Base-by-base conservation (phyloP, 2,797 vertebrate species). In the Poeciliopsis presidionis region DNA sequence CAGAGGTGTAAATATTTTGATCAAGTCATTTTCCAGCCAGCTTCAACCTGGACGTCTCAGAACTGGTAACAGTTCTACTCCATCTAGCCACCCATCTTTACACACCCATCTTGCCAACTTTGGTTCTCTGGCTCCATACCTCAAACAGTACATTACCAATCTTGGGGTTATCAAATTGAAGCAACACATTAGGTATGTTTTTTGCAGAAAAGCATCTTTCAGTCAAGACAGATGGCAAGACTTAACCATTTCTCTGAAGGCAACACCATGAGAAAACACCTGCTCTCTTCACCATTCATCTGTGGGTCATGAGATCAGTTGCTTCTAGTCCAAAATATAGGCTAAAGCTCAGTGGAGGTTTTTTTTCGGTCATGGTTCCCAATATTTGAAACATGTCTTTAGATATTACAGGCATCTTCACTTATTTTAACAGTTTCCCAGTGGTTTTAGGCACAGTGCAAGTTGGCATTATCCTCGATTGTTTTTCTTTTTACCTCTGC, bases 341-440 rank as follows among this genome's bases (percentile, higher is more conserved):
- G 41, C 39, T 70, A n/a, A 7, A 46, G 25, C 43, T 46, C 7
- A 71, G 14, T 16, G 43, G 41, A 45, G 41, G 25, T 25, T 70
- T 70, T 43, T 18, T 46, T 46, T 49, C 22, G 1, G n/a, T 45
- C 12, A 14, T 45, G 41, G 39, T 45, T n/a, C 25, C 41, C 43
- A 71, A 71, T 28, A 43, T 71, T 71, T 71, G 39, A 45, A 71
- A 28, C 43, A 71, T 28, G 41, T 45, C 43, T 71, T 71, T 28
- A 46, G 28, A 70, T 28, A 43, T 43, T 25, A 69, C 9, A 70
- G 41, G 22, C 67, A 70, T n/a, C 39, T 45, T 70, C 25, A 70
- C 22, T 14, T 46, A 1, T 36, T 45, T 45, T 45, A n/a, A 16
- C n/a, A 36, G 7, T 16, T 71, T 46, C 67, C 65, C 25, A 46